Percentiles rank a stretch among this genome's conserved stretches.
These are phyloP conservation scores for Coilia nasus DNA, from an alignment of 2,797 vertebrate species.

Conservation along the genomic window DNA sequence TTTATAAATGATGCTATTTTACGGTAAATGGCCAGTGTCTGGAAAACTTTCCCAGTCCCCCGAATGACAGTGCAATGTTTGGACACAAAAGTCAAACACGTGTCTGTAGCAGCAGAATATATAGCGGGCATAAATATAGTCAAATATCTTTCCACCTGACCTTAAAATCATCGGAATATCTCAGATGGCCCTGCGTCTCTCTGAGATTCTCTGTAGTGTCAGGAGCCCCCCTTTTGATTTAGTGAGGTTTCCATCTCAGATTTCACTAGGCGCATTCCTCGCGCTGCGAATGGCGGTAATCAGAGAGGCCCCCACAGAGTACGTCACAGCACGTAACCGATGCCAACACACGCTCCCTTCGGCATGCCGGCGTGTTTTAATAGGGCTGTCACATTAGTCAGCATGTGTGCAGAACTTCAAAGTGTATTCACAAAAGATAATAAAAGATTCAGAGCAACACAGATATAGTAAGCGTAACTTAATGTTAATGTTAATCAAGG, in stretches of 20 bases:
- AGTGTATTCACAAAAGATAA: too few relatives aligned
- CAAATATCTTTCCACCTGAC: conserved; percentile 53
- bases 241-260: conserved; percentile 44
- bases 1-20: background rate
- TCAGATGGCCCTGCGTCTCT: background rate
- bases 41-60: conserved; percentile 19
- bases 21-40: background rate
- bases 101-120: conserved; percentile 42
- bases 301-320: conserved; percentile 31
- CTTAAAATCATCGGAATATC: conserved; percentile 45
- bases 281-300: conserved; percentile 27
- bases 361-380: background rate
- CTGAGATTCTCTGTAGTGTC: background rate
- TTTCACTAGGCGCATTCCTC: conserved; percentile 47
- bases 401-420: background rate
- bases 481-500: too few relatives aligned
- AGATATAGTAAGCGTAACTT: too few relatives aligned
- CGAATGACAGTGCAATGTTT: conserved; percentile 17
- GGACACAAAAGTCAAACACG: conserved; percentile 33
- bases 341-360: background rate
- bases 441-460: too few relatives aligned
- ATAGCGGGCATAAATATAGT: conserved; percentile 65
- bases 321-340: background rate
- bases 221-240: conserved; percentile 31
- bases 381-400: background rate